Percentiles rank a stretch among this genome's conserved stretches.
phyloP scores from a whole-genome alignment of 2,888 invertebrate species.

The Drosophila mayaguana region DNA sequence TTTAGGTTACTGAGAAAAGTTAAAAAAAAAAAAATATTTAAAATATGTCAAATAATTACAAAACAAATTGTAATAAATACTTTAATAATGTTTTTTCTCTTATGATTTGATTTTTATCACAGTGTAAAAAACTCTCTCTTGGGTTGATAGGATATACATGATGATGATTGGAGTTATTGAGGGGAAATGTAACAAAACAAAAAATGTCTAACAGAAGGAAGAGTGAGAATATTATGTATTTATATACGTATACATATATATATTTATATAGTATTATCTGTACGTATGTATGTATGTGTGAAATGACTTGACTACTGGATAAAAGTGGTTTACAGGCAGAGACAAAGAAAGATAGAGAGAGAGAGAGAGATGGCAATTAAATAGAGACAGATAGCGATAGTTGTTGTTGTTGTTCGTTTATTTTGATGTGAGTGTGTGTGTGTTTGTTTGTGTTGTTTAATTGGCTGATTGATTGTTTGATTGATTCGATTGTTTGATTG shows the following conservation, averaged over 20 bases:
- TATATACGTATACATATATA: no score
- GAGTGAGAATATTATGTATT: not conserved
- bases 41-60: not conserved
- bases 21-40: not conserved
- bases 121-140: constrained; percentile 1
- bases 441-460: constrained; percentile 24
- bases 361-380: constrained; percentile 21
- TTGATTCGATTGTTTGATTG: constrained; percentile 20
- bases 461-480: constrained; percentile 23
- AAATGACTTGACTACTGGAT: constrained; percentile 21
- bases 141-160: constrained; percentile 1
- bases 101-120: not conserved
- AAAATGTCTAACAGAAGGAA: constrained; percentile 20
- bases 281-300: not conserved
- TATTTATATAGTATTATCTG: no score
- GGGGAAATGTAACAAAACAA: constrained; percentile 11
- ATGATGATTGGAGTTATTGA: constrained; percentile 15
- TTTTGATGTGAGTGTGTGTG: constrained; percentile 10
- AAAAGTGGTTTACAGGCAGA: constrained; percentile 34
- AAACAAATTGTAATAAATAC: not conserved
- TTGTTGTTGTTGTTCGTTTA: constrained; percentile 31
- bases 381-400: constrained; percentile 28
- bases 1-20: not conserved
- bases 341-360: constrained; percentile 27
- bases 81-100: not conserved